Evolutionary conservation across 2,888 invertebrate genomes (phyloP), one percentile per base, ranked within the genome.

Genomic region (Plutella xylostella): DNA sequence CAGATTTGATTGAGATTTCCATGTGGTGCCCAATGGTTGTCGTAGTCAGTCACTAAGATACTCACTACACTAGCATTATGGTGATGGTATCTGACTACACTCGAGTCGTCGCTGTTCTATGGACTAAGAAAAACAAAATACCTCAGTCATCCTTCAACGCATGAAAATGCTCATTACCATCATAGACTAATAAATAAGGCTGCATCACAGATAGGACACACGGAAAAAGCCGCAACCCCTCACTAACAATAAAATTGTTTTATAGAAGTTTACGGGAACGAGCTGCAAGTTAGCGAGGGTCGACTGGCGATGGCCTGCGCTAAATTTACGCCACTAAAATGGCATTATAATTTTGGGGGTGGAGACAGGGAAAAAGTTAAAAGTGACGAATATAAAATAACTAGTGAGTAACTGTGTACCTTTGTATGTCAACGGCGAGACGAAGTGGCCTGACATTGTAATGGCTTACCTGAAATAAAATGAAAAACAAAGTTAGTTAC

Each of bases 281-380:
- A 51, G 48, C 56, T 48, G 45, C 56, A 67, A 69, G 66, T 72
- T 68, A 57, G 55, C 63, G 67, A 65, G 58, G 56, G 57, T 50
- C 38, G 60, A 54, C 52, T 54, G 48, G 52, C 56, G 64, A 65
- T 63, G 61, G 58, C 58, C 37, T 1, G 37, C 20, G 55, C 60
- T 61, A 65, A 68, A 66, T 70, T 72, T 59, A 64, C 64, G 61
- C 45, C 30, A 20, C 17, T 39, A 19, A 25, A 39, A 39, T 17
- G 39, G 25, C 39, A 39, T 39, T 22, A 15, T 39, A 22, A 39
- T 22, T 39, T 25, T n/a, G 37, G 20, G 19, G 15, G 39, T 25
- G 39, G 18, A 11, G 25, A 22, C 39, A 25, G 14, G 22, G 22
- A 12, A 2, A 61, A 70, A 70, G 65, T 69, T 22, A 22, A 22